Conservation (phyloP, 92 coral and sea anemone genomes). For the Muricea muricata region DNA sequence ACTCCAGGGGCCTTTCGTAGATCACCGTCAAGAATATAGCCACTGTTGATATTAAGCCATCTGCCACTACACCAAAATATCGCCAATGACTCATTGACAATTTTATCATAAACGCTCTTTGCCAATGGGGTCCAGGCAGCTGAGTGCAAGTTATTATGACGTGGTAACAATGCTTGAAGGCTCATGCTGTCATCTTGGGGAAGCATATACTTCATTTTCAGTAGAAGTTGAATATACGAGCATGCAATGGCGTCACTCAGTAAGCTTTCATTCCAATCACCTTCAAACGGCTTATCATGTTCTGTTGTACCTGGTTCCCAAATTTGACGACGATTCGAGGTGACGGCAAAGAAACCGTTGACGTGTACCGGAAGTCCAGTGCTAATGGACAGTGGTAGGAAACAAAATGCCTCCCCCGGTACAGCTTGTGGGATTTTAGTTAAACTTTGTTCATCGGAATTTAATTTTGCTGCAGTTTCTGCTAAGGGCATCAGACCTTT, state of each 20-base stretch:
- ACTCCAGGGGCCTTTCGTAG: conserved; percentile 70
- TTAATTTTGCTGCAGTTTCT: conserved; percentile 77
- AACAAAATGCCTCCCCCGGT: conserved; percentile 80
- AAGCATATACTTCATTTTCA: conserved; percentile 60
- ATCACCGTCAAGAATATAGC: conserved; percentile 75
- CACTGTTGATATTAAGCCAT: conserved; percentile 73
- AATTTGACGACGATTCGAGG: conserved; percentile 80
- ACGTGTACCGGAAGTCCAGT: conserved; percentile 93
- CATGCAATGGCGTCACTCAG: conserved; percentile 85
- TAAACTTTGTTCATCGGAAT: not conserved
- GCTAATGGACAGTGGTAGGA: conserved; percentile 79
- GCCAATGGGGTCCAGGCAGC: conserved; percentile 83
- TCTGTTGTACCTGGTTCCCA: conserved; percentile 88
- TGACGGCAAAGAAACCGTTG: conserved; percentile 86
- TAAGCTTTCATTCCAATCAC: conserved; percentile 87
- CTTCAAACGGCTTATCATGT: conserved; percentile 75
- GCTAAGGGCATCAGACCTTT: conserved; percentile 88
- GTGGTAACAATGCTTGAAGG: conserved; percentile 80
- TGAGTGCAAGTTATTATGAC: conserved; percentile 70
- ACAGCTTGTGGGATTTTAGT: conserved; percentile 54
- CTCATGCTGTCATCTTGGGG: conserved; percentile 65
- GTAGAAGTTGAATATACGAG: conserved; percentile 82
- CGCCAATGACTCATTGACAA: conserved; percentile 64
- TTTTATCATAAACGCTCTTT: conserved; percentile 68
- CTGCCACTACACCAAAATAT: conserved; percentile 68